Evolutionary conservation across 2,888 invertebrate genomes (phyloP).

Genomic region (Dolichomitus sp.): DNA sequence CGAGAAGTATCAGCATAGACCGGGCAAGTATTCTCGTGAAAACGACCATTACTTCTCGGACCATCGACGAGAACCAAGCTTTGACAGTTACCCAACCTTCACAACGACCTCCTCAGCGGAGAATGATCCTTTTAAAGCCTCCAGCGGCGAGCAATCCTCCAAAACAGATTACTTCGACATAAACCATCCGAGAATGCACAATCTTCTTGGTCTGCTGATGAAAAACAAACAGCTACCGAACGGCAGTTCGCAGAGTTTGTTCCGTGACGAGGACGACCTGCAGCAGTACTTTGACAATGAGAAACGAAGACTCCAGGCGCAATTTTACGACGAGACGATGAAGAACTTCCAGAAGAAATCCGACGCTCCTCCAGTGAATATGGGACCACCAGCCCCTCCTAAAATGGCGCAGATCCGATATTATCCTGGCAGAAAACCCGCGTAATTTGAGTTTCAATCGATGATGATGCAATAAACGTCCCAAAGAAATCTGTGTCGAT

Average conservation of each 20-base stretch:
- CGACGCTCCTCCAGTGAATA: constrained; percentile 61
- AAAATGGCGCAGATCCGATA: constrained; percentile 26
- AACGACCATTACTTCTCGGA: constrained; percentile 64
- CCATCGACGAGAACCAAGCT: constrained; percentile 48
- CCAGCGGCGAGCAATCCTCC: constrained; percentile 65
- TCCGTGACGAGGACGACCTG: constrained; percentile 74
- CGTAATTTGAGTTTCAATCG: background rate
- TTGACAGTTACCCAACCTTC: constrained; percentile 73
- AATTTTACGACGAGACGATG: constrained; percentile 73
- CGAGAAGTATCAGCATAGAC: constrained; percentile 55
- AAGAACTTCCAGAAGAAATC: constrained; percentile 75
- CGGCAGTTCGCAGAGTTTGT: constrained; percentile 71
- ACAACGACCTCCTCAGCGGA: constrained; percentile 75
- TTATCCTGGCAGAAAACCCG: constrained; percentile 18
- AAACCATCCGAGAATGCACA: constrained; percentile 82
- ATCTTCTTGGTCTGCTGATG: constrained; percentile 82
- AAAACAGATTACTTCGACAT: constrained; percentile 74
- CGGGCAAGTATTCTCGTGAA: constrained; percentile 31
- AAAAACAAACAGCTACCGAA: constrained; percentile 82
- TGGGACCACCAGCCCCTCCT: constrained; percentile 53
- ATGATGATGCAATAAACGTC: constrained; percentile 9
- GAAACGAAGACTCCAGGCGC: constrained; percentile 72
- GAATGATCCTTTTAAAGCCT: constrained; percentile 50
- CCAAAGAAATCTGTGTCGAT: constrained; percentile 51
- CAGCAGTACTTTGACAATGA: constrained; percentile 76